A percentile compares a stretch with the other conserved stretches of the same genome.
These are phyloP conservation scores for Bolinopsis microptera DNA, from an alignment of 37 sponge, comb jelly and placozoan genomes.

Conservation along the genomic window DNA sequence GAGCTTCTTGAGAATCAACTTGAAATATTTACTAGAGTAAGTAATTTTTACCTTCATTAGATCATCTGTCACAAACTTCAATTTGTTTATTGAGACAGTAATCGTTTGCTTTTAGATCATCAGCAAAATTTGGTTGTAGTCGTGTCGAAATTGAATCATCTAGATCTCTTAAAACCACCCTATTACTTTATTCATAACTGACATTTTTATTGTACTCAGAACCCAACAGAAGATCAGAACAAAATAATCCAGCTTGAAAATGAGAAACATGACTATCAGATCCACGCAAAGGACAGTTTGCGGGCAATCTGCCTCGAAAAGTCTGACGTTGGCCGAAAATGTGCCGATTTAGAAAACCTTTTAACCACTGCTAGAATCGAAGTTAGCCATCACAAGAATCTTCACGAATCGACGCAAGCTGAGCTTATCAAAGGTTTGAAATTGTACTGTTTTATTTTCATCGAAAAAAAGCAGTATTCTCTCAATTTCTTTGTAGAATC, in stretches of 20 bases:
- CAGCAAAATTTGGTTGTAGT: too few relatives aligned
- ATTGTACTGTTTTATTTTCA: too few relatives aligned
- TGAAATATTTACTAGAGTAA: slow-evolving; percentile 80
- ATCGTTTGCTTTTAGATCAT: background rate
- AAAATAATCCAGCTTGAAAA: slow-evolving; percentile 26
- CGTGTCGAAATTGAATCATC: too few relatives aligned
- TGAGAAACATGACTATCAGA: slow-evolving; percentile 58
- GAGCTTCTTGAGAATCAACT: slow-evolving; percentile 95
- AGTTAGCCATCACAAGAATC: slow-evolving; percentile 55
- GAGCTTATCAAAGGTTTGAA: slow-evolving; percentile 63
- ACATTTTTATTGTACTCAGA: background rate
- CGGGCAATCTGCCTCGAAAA: slow-evolving; percentile 48
- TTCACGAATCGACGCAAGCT: background rate
- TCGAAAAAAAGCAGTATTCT: too few relatives aligned
- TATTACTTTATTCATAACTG: too few relatives aligned
- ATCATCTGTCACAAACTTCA: too few relatives aligned
- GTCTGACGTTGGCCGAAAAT: slow-evolving; percentile 28
- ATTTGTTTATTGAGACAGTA: too few relatives aligned
- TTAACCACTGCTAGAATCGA: slow-evolving; percentile 39
- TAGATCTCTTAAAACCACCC: too few relatives aligned
- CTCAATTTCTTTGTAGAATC: too few relatives aligned
- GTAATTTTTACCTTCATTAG: background rate
- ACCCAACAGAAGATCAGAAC: slow-evolving; percentile 48
- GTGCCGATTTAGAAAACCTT: slow-evolving; percentile 18
- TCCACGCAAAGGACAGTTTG: slow-evolving; percentile 56